These are phyloP conservation scores for Epistrophella euchroma DNA, from an alignment of 2,888 invertebrate genomes.

Conservation along the genomic window DNA sequence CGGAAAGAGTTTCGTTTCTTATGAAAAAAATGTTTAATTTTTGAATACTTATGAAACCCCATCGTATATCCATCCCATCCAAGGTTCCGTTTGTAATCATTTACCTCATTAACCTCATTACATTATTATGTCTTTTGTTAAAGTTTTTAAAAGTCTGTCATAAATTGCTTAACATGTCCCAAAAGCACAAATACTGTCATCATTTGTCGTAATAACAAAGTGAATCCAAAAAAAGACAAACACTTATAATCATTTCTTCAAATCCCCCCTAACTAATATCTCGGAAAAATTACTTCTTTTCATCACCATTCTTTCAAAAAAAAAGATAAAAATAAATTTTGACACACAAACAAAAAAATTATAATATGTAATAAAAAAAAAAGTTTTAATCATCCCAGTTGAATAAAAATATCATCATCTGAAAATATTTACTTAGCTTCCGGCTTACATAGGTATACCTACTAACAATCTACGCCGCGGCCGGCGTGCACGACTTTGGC, in stretches of 20 bases:
- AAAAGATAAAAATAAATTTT: constrained; percentile 48
- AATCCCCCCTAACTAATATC: constrained; percentile 9
- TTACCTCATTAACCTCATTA: background rate
- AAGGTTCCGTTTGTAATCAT: too few relatives aligned
- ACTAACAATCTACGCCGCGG: too few relatives aligned
- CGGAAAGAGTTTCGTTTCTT: too few relatives aligned
- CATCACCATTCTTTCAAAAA: background rate
- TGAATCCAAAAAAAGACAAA: constrained; percentile 21
- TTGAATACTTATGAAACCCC: too few relatives aligned
- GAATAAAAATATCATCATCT: constrained; percentile 34
- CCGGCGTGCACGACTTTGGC: background rate
- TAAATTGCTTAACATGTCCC: background rate
- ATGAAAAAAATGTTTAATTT: too few relatives aligned
- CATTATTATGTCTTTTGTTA: background rate
- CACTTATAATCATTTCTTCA: constrained; percentile 1
- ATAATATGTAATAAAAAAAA: constrained; percentile 53
- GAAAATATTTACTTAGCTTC: constrained; percentile 63
- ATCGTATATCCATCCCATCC: too few relatives aligned
- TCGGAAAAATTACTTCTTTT: constrained; percentile 8
- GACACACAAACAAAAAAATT: constrained; percentile 36
- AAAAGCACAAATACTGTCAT: constrained; percentile 4
- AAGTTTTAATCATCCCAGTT: constrained; percentile 56
- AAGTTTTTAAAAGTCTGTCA: background rate
- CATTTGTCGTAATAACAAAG: constrained; percentile 13
- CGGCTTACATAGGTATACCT: background rate